Evolutionary conservation across 2,888 invertebrate genomes (phyloP).

Genomic region (Tetanocera ferruginea): DNA sequence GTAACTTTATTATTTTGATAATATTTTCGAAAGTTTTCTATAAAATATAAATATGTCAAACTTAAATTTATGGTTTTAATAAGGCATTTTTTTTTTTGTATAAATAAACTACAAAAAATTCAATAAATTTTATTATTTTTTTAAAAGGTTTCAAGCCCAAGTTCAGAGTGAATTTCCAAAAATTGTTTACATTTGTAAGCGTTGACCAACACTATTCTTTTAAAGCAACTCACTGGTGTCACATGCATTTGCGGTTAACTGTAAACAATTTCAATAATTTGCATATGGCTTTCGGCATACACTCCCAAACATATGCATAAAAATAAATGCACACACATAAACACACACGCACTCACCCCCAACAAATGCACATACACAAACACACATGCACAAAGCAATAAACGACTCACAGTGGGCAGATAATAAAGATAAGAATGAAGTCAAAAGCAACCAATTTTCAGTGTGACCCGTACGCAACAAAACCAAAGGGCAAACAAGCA

Average conservation of each 20-base stretch:
- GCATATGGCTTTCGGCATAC: constrained; percentile 26
- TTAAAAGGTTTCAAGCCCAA: no score
- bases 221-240: background rate
- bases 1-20: no score
- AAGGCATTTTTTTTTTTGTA: no score
- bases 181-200: background rate
- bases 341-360: constrained; percentile 7
- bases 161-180: background rate
- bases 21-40: no score
- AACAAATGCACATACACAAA: background rate
- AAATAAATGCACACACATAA: background rate
- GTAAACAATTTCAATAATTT: constrained; percentile 34
- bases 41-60: no score
- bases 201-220: background rate
- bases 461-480: constrained; percentile 17
- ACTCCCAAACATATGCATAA: background rate
- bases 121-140: no score
- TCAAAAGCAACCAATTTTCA: constrained; percentile 36
- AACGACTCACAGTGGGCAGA: background rate
- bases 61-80: no score
- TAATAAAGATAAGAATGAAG: constrained; percentile 39
- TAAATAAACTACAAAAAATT: no score
- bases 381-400: background rate
- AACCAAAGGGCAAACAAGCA: constrained; percentile 3
- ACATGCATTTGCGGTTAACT: constrained; percentile 33